Evolutionary conservation across 2,888 invertebrate species (phyloP), one percentile per base, ranked within the genome.

Genomic region (Dynastes tityus): DNA sequence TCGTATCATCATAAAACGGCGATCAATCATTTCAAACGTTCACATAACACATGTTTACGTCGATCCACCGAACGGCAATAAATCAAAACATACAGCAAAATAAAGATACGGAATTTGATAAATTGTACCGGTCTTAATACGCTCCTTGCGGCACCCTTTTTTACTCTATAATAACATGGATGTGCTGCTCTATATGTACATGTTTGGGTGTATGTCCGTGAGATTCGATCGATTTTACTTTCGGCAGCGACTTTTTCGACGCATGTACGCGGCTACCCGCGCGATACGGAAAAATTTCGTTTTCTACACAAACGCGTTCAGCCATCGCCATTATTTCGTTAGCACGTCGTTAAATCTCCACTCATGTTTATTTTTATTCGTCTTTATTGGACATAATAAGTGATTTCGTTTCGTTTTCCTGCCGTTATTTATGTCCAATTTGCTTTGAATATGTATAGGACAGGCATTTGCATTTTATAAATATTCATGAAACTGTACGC

Each of bases 41-140:
- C 71, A 29, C 73, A 22, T 55, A 74, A 61, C 61, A 74, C 45
- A 55, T 74, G 73, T 74, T 74, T 74, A 74, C 61, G 29, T 61
- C 61, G 29, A 51, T 27, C 49, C 27, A n/a, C 45, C 13, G 16
- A 16, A 45, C 32, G 32, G 45, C 37, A 61, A 74, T 61, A 74
- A 74, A 74, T 74, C 73, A 74, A 74, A 45, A 61, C 55, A 40
- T n/a, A 27, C 9, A 55, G 68, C 8, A 13, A 27, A 27, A 27
- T 13, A 8, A 37, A 37, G 73, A 40, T 32, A 37, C 70, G 49
- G 29, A 37, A 55, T 71, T 71, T 71, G 73, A 73, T 74, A 61
- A 61, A 74, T 74, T 74, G 45, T 45, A 8, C 73, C 4, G n/a
- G 40, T 29, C 71, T 37, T 58, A 58, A 58, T 40, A 37, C 27